Evolutionary conservation across 2,797 vertebrate genomes (phyloP), one percentile per base, ranked within the genome.

Genomic region (Dendrocincla fuliginosa): DNA sequence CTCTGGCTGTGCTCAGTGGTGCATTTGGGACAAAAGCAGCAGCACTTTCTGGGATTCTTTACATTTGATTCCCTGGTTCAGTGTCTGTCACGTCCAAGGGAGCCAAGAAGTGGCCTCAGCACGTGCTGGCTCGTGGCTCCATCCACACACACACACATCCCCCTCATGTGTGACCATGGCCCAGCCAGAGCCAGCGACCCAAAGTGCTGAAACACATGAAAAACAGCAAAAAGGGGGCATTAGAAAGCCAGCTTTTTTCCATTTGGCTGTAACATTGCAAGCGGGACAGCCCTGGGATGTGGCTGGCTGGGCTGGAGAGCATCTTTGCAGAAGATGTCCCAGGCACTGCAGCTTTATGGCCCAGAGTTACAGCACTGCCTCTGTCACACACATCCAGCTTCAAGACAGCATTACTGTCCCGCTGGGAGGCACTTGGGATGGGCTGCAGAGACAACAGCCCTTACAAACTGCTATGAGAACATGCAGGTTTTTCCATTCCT

Each of bases 401-500:
- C 75, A 61, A 86, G 87, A 83, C 87, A 93, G 93, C 61, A 23
- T 96, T 89, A 92, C 78, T 87, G 84, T 65, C 79, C 95, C 93
- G 0, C 16, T 89, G 92, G 93, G 94, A 95, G 65, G 81, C 68
- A 64, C 52, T 37, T 91, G 95, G 90, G 75, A 80, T 90, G 90
- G 94, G 94, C 84, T 96, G 93, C 59, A 65, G 49, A 90, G 80
- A 79, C 82, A 93, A 92, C 93, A 96, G 87, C 89, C 89, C 82
- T 97, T 86, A 73, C 78, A 90, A 90, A 56, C 85, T 76, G 59
- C 13, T 65, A 61, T 83, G 84, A 89, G 71, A 87, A 91, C 73
- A 75, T 87, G 93, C 69, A 96, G 89, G 87, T 84, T 95, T 97
- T 96, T 95, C 96, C 94, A 82, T 95, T 74, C 87, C 92, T 94